Conservation (phyloP, 2,888 invertebrate species). For the Limnephilus marmoratus region DNA sequence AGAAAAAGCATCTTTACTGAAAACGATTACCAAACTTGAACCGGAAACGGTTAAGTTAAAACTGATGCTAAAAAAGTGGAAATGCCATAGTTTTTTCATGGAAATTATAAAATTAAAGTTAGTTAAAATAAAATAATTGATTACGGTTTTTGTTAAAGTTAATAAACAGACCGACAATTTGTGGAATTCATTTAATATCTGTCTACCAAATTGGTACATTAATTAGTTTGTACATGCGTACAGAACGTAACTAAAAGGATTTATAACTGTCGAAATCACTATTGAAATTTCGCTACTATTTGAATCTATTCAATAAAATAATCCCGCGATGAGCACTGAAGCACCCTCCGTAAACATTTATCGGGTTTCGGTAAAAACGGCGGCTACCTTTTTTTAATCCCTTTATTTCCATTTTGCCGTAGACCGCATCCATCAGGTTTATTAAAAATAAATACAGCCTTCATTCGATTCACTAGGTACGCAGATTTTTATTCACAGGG, state of each 20-base stretch:
- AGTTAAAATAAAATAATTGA: too few species aligned
- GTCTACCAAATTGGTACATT: neutral
- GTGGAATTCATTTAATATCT: neutral
- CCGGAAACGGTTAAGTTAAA: too few species aligned
- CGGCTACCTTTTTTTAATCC: neutral
- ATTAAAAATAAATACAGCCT: constrained; percentile 60
- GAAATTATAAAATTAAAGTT: too few species aligned
- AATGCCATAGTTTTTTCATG: too few species aligned
- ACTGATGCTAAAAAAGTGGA: too few species aligned
- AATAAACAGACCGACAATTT: too few species aligned
- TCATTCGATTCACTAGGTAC: neutral
- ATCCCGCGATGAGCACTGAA: neutral
- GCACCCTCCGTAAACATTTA: neutral
- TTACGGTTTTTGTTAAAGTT: too few species aligned
- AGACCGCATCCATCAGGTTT: constrained; percentile 48
- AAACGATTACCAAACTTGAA: too few species aligned
- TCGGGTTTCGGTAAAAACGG: neutral
- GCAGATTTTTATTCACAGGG: neutral
- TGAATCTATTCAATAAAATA: neutral
- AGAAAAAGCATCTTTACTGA: too few species aligned
- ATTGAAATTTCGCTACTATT: neutral
- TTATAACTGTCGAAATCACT: neutral
- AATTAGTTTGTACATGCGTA: neutral
- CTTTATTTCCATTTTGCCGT: neutral
- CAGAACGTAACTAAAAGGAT: neutral